A percentile compares a stretch with the other conserved stretches of the same genome.
Evolutionary conservation across 1,140 invertebrate genomes (phyloP).

Genomic region (Spodoptera frugiperda): DNA sequence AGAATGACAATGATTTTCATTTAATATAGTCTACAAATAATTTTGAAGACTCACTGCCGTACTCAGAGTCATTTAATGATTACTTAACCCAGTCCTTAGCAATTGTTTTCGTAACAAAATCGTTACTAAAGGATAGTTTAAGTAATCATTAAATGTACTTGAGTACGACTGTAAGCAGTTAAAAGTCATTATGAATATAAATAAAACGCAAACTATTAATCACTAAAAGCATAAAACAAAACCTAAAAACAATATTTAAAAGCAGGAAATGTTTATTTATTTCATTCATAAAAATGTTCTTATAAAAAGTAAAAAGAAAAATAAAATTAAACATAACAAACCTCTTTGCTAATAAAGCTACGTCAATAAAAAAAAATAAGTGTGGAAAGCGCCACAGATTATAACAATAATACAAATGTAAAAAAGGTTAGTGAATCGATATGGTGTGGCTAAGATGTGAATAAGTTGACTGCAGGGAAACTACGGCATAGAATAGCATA

Average conservation of each 20-base stretch:
- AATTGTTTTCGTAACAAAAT: too few relatives aligned
- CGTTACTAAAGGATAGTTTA: too few relatives aligned
- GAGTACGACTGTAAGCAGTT: too few relatives aligned
- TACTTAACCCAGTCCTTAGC: too few relatives aligned
- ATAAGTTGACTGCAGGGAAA: conserved; percentile 71
- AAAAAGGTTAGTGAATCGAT: conserved; percentile 69
- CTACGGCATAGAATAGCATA: conserved; percentile 71
- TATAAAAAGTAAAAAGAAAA: neutral
- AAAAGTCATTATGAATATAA: too few relatives aligned
- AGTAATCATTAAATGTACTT: too few relatives aligned
- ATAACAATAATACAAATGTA: conserved; percentile 39
- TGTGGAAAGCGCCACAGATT: conserved; percentile 23
- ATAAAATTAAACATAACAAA: neutral
- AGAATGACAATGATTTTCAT: conserved; percentile 32
- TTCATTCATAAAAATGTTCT: neutral
- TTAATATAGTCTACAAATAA: conserved; percentile 32
- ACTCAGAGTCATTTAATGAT: neutral
- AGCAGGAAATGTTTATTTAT: neutral
- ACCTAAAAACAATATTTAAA: neutral
- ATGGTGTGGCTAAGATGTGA: conserved; percentile 68
- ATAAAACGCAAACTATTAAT: neutral
- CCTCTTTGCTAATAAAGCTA: neutral
- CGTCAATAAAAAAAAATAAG: neutral
- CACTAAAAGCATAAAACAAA: neutral
- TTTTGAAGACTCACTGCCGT: neutral